Evolutionary conservation across 1,140 invertebrate species (phyloP).

Genomic region (Panonychus citri): DNA sequence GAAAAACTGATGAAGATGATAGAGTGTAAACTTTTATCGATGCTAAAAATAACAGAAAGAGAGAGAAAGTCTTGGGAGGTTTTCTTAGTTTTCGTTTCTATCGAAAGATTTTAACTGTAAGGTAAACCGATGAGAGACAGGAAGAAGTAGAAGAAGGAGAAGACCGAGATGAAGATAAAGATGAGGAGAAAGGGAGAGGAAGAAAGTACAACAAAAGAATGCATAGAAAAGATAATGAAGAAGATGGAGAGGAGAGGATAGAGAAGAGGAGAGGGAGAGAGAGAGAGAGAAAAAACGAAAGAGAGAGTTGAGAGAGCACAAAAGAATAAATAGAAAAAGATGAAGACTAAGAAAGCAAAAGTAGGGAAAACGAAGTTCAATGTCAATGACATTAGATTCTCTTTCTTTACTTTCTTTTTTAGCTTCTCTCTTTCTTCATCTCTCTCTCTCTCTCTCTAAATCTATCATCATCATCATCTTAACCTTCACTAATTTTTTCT

Average conservation of each 20-base stretch:
- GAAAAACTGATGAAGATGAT: background rate
- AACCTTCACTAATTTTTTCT: no score
- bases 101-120: background rate
- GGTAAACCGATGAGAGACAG: background rate
- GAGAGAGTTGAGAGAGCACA: no score
- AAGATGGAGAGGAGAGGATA: background rate
- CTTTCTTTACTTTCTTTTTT: no score
- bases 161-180: background rate
- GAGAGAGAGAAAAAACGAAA: no score
- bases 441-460: no score
- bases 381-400: no score
- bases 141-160: background rate
- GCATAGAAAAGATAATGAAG: background rate
- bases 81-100: background rate
- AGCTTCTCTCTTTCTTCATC: no score
- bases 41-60: background rate
- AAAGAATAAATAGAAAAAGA: background rate
- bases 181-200: background rate
- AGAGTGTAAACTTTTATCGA: background rate
- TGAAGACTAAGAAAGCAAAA: background rate
- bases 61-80: background rate
- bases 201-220: background rate
- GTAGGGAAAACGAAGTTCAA: background rate
- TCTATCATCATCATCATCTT: no score
- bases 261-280: no score